These are phyloP conservation scores for Hypomesus transpacificus DNA, from an alignment of 2,113 vertebrate genomes.

Conservation along the genomic window DNA sequence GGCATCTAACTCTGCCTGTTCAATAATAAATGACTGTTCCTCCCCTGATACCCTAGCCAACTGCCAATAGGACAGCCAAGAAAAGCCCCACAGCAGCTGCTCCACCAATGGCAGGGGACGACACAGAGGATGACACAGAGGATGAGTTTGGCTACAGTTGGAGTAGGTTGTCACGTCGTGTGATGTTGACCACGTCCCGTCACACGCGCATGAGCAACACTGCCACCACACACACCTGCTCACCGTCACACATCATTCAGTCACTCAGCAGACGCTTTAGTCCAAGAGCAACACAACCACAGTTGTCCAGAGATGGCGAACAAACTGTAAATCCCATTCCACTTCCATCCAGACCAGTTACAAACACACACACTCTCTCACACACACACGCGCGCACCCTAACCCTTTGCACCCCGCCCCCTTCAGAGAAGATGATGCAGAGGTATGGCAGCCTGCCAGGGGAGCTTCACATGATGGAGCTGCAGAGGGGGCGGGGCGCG, in stretches of 20 bases:
- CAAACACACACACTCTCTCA: not conserved
- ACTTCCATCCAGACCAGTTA: not conserved
- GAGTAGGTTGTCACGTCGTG: conserved; percentile 73
- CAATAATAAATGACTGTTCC: conserved; percentile 63
- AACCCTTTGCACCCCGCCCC: not conserved
- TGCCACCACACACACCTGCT: not conserved
- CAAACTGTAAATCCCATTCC: not conserved
- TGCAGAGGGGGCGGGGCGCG: conserved; percentile 71
- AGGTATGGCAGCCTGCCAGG: conserved; percentile 86
- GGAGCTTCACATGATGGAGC: conserved; percentile 85
- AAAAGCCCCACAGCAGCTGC: conserved; percentile 44
- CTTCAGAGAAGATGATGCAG: conserved; percentile 80
- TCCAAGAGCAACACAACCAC: no score
- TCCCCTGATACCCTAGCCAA: conserved; percentile 56
- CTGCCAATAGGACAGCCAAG: conserved; percentile 44
- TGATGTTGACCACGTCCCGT: not conserved
- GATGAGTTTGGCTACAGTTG: conserved; percentile 79
- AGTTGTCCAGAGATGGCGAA: no score
- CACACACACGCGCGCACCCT: not conserved
- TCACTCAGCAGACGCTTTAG: no score
- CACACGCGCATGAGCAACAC: not conserved
- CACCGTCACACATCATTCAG: not conserved
- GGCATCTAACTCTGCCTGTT: conserved; percentile 63
- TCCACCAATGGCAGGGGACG: conserved; percentile 53
- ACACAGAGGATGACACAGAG: conserved; percentile 67